Conservation (phyloP, 2,888 invertebrate genomes). For the Drepana falcataria region DNA sequence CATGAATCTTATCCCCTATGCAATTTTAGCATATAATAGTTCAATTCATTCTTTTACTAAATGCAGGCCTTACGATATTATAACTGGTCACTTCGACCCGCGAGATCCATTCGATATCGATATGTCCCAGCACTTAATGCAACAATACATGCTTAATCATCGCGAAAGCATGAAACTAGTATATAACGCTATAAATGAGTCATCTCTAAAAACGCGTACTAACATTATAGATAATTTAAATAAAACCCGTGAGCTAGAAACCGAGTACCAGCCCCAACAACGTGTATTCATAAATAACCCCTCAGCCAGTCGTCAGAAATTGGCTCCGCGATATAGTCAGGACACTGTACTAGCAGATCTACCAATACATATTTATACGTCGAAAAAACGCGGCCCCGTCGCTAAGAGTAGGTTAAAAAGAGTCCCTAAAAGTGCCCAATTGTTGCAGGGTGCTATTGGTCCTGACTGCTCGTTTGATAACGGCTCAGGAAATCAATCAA, state of each 20-base stretch:
- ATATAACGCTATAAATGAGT: slow-evolving; percentile 11
- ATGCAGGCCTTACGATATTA: slow-evolving; percentile 20
- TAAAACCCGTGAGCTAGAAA: slow-evolving; percentile 14
- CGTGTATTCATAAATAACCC: slow-evolving; percentile 18
- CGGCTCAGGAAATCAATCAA: slow-evolving; percentile 1
- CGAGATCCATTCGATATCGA: slow-evolving; percentile 14
- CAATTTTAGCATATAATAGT: slow-evolving; percentile 16
- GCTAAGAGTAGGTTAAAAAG: slow-evolving; percentile 19
- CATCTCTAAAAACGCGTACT: slow-evolving; percentile 1
- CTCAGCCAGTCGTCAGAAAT: slow-evolving; percentile 16
- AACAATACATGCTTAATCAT: slow-evolving; percentile 15
- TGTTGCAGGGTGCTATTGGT: slow-evolving; percentile 21
- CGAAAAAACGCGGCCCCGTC: slow-evolving; percentile 16
- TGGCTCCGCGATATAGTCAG: slow-evolving; percentile 19
- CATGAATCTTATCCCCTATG: slow-evolving; percentile 4
- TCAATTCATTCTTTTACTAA: slow-evolving; percentile 18
- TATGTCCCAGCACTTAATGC: slow-evolving; percentile 10
- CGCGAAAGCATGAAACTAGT: slow-evolving; percentile 8
- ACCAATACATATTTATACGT: slow-evolving; percentile 23
- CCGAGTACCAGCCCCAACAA: slow-evolving; percentile 12
- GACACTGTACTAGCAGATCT: slow-evolving; percentile 19
- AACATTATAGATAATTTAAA: slow-evolving; percentile 12
- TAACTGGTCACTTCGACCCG: slow-evolving; percentile 22
- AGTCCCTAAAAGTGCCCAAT: slow-evolving; percentile 12
- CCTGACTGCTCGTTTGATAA: not conserved